Conservation (phyloP, 1,140 invertebrate species). For the Brachionus calyciflorus region DNA sequence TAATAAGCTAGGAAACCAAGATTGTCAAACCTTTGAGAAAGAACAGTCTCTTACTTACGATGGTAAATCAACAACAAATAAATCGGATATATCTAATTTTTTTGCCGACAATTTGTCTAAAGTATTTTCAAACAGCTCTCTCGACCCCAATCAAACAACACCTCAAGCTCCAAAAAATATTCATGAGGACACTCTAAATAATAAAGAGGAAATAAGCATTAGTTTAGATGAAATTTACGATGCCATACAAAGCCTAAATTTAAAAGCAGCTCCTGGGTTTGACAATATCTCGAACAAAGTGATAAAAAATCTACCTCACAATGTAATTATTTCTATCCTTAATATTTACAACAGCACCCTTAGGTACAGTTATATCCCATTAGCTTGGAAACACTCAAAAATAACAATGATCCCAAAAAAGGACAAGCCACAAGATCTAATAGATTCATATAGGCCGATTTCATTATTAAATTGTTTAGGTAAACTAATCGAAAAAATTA, state of each 20-base stretch:
- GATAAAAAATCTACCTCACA: conserved; percentile 24
- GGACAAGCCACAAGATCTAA: conserved; percentile 24
- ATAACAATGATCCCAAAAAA: conserved; percentile 48
- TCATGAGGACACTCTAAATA: too few species aligned
- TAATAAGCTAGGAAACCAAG: background rate
- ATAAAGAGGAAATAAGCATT: background rate
- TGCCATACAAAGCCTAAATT: background rate
- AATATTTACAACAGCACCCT: background rate
- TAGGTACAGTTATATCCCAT: conserved; percentile 23
- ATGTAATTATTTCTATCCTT: background rate
- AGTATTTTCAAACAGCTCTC: background rate
- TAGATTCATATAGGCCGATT: conserved; percentile 46
- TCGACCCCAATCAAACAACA: too few species aligned
- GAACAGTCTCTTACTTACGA: background rate
- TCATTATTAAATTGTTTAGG: conserved; percentile 29
- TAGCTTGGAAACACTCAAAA: conserved; percentile 37
- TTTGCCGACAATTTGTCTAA: background rate
- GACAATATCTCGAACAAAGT: conserved; percentile 22
- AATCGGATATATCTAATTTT: background rate
- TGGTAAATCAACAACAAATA: background rate
- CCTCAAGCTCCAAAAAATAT: too few species aligned
- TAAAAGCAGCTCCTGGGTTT: background rate
- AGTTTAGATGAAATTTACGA: background rate
- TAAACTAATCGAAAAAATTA: conserved; percentile 47
- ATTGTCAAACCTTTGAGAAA: background rate